Percentiles rank a stretch among this genome's conserved stretches.
Conservation (phyloP, 2,888 invertebrate genomes). For the Megamerina dolium region DNA sequence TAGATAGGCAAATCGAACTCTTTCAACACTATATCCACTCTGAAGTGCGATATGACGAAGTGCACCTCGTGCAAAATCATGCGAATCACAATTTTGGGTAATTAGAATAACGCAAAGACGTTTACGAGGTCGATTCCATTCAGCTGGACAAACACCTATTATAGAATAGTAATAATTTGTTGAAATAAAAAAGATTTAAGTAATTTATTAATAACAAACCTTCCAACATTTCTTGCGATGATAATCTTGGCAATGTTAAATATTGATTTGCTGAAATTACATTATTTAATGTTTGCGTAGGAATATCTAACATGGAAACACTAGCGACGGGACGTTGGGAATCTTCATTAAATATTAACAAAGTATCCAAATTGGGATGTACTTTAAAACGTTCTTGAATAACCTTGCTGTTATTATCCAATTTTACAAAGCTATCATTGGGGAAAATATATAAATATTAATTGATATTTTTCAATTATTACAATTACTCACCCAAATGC, state of each 20-base stretch:
- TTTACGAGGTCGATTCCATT: slow-evolving; percentile 72
- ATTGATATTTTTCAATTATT: neutral
- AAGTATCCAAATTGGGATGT: slow-evolving; percentile 66
- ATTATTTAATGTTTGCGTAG: slow-evolving; percentile 79
- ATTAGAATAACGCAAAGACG: slow-evolving; percentile 75
- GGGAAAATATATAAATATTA: slow-evolving; percentile 4
- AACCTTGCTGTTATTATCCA: slow-evolving; percentile 58
- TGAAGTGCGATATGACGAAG: slow-evolving; percentile 67
- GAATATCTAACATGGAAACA: slow-evolving; percentile 84
- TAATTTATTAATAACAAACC: no score
- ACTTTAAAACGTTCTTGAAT: slow-evolving; percentile 67
- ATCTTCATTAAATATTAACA: slow-evolving; percentile 88
- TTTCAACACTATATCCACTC: slow-evolving; percentile 59
- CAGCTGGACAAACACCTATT: slow-evolving; percentile 72
- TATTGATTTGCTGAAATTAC: slow-evolving; percentile 85
- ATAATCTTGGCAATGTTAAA: slow-evolving; percentile 79
- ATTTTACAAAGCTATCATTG: slow-evolving; percentile 60
- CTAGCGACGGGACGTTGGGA: slow-evolving; percentile 73
- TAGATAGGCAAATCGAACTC: slow-evolving; percentile 83
- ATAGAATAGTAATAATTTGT: no score
- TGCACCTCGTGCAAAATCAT: slow-evolving; percentile 54
- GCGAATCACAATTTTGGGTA: slow-evolving; percentile 56
- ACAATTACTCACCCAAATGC: slow-evolving; percentile 82
- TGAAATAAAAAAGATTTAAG: no score
- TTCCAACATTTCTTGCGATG: slow-evolving; percentile 71